Evolutionary conservation across 2,113 vertebrate genomes (phyloP).

Genomic region (Coreoperca whiteheadi): DNA sequence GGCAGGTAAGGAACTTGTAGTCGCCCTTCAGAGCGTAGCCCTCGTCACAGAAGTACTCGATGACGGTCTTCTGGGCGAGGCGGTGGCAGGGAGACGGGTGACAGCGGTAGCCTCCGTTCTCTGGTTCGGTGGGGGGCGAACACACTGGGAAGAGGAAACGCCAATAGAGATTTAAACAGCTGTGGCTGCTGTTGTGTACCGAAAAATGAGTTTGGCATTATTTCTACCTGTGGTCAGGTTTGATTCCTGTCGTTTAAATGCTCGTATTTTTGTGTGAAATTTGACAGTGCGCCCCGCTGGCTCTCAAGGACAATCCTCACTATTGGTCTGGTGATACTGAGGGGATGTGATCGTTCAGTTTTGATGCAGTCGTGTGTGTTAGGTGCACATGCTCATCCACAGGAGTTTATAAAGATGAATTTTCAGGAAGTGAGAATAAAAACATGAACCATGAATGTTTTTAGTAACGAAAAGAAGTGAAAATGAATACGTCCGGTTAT

Average conservation of each 20-base stretch:
- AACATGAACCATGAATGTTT: neutral
- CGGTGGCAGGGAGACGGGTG: slow-evolving; percentile 93
- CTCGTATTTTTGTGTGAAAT: slow-evolving; percentile 13
- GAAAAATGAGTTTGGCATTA: neutral
- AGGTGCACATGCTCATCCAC: neutral
- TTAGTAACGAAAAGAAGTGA: no score
- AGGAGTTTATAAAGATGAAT: neutral
- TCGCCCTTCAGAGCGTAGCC: slow-evolving; percentile 96
- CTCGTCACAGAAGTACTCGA: slow-evolving; percentile 96
- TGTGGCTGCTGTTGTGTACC: neutral
- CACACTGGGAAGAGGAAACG: slow-evolving; percentile 85
- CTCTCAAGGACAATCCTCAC: slow-evolving; percentile 22
- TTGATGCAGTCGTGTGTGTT: neutral
- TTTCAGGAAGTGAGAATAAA: slow-evolving; percentile 7
- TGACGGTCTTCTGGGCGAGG: slow-evolving; percentile 92
- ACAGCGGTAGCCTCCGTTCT: slow-evolving; percentile 96
- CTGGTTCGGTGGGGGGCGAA: slow-evolving; percentile 91
- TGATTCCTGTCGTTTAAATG: slow-evolving; percentile 13
- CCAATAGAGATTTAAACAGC: neutral
- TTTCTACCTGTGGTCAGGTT: slow-evolving; percentile 33
- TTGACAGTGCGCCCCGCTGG: neutral
- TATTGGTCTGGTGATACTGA: neutral
- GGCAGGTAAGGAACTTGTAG: slow-evolving; percentile 97
- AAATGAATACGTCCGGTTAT: neutral
- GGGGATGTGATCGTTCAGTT: neutral